phyloP scores from a whole-genome alignment of 2,113 vertebrate genomes.

The Neopipo cinnamomea region DNA sequence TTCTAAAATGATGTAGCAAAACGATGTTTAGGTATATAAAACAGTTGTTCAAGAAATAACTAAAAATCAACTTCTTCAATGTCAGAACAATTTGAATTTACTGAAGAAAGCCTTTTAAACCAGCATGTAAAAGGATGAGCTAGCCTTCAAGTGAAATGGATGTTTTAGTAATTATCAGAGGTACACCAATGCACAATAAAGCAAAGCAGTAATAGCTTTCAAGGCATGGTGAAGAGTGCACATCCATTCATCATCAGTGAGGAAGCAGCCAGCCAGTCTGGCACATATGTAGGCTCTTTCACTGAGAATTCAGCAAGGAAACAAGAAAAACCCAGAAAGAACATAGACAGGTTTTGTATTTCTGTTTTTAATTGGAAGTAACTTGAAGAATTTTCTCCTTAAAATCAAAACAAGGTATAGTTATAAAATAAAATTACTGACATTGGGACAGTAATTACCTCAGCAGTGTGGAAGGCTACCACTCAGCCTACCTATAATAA shows the following conservation, averaged over 20 bases:
- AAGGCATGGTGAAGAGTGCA: background rate
- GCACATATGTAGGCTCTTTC: background rate
- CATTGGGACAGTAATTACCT: background rate
- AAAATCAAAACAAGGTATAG: background rate
- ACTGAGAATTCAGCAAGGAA: background rate
- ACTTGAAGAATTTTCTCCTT: background rate
- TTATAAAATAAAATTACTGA: background rate
- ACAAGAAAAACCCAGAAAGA: background rate
- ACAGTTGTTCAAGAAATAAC: background rate
- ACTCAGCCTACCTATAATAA: background rate
- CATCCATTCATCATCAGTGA: background rate
- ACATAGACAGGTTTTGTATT: background rate
- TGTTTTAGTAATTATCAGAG: background rate
- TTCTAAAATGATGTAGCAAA: background rate
- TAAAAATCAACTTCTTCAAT: background rate
- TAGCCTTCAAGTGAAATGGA: background rate
- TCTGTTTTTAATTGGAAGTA: background rate
- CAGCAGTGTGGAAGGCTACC: background rate
- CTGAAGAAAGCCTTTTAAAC: background rate
- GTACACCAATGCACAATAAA: background rate
- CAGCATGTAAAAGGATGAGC: background rate
- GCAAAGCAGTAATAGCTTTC: background rate
- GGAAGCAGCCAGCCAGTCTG: constrained; percentile 58
- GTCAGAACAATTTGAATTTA: background rate
- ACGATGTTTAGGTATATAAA: background rate